phyloP scores from a whole-genome alignment of 2,797 vertebrate species.

The Chaunax sp. region DNA sequence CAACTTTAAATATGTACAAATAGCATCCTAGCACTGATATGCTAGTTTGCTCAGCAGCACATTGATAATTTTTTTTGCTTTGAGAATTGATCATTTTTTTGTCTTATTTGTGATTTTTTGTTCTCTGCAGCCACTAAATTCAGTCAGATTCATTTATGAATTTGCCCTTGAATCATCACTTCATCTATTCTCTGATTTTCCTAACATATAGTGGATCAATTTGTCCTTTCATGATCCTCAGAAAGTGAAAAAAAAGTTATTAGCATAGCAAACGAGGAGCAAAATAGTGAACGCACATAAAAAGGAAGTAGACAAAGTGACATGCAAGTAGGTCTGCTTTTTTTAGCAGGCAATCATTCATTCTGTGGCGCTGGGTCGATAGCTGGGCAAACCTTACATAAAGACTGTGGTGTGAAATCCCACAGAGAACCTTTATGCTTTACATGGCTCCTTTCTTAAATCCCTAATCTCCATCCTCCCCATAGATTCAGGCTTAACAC shows the following conservation, averaged over 20 bases:
- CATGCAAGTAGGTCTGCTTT: slow-evolving; percentile 56
- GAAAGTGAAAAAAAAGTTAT: not conserved
- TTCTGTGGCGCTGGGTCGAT: slow-evolving; percentile 50
- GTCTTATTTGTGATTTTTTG: too few species aligned
- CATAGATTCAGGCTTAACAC: slow-evolving; percentile 5
- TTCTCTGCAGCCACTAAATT: too few species aligned
- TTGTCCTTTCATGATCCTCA: not conserved
- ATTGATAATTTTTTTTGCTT: too few species aligned
- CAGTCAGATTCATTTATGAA: too few species aligned
- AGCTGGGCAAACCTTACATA: slow-evolving; percentile 50
- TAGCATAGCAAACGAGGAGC: too few species aligned
- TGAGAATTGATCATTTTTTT: too few species aligned
- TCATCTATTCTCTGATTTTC: not conserved
- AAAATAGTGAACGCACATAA: not conserved
- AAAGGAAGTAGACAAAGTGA: slow-evolving; percentile 22
- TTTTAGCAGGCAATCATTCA: slow-evolving; percentile 66
- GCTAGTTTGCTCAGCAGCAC: too few species aligned
- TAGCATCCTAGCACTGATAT: too few species aligned
- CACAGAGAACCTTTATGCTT: slow-evolving; percentile 55
- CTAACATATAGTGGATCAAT: slow-evolving; percentile 2
- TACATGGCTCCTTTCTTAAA: slow-evolving; percentile 54
- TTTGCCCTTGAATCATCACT: not conserved
- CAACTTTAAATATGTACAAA: too few species aligned
- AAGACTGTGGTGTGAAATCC: slow-evolving; percentile 43
- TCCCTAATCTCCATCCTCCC: slow-evolving; percentile 21